These are phyloP conservation scores for Rhyzopertha dominica DNA, from an alignment of 1,140 invertebrate species.

Conservation along the genomic window DNA sequence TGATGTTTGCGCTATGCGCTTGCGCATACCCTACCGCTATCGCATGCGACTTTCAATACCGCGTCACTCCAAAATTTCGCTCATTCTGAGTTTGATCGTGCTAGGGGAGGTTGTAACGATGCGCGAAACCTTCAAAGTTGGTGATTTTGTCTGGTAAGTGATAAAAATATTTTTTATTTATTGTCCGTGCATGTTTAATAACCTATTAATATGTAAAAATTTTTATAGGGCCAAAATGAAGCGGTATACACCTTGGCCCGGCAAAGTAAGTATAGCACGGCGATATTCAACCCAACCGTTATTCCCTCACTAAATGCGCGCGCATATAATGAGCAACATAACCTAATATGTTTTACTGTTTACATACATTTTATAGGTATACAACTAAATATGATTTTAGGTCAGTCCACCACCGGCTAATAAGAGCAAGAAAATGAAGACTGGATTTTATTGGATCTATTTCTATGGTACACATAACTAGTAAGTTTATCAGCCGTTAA, in stretches of 20 bases:
- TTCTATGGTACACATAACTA: conserved; percentile 93
- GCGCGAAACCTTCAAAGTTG: conserved; percentile 62
- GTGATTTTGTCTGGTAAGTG: conserved; percentile 71
- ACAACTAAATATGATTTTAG: conserved; percentile 47
- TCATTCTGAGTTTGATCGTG: conserved; percentile 10
- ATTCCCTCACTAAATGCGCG: conserved; percentile 26
- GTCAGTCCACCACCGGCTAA: conserved; percentile 67
- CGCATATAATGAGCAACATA: conserved; percentile 25
- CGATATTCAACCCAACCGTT: conserved; percentile 38
- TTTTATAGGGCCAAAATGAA: conserved; percentile 92
- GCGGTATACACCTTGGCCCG: conserved; percentile 89
- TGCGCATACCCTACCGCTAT: too few species aligned
- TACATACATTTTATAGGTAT: conserved; percentile 7
- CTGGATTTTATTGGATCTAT: conserved; percentile 76
- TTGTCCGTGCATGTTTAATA: neutral
- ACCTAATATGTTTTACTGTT: conserved; percentile 19
- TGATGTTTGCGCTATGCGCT: too few species aligned
- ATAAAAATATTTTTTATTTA: conserved; percentile 20
- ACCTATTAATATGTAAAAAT: conserved; percentile 4
- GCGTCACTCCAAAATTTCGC: conserved; percentile 11
- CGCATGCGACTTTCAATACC: too few species aligned
- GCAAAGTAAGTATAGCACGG: conserved; percentile 68
- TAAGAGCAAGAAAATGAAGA: conserved; percentile 59
- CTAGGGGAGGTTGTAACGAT: conserved; percentile 38
- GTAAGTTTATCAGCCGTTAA: conserved; percentile 60